Conservation (phyloP, 2,888 invertebrate genomes). For the Rhagium mordax region DNA sequence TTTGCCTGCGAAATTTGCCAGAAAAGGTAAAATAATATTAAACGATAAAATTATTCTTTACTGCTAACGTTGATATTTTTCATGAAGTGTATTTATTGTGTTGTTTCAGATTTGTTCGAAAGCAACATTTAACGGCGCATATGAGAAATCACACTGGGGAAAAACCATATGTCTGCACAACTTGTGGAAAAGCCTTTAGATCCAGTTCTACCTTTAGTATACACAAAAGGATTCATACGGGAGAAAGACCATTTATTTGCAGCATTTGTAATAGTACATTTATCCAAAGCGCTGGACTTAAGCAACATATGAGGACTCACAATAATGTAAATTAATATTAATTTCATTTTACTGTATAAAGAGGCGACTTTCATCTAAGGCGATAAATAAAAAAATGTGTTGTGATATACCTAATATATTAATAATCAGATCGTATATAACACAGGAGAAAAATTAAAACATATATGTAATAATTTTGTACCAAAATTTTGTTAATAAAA, state of each 20-base stretch:
- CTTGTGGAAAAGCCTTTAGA: slow-evolving; percentile 14
- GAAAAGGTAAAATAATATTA: slow-evolving; percentile 5
- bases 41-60: too few species aligned
- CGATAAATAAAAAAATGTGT: too few species aligned
- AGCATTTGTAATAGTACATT: slow-evolving; percentile 2
- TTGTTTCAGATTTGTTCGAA: background rate
- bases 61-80: too few species aligned
- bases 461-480: too few species aligned
- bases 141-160: slow-evolving; percentile 6
- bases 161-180: background rate
- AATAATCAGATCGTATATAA: too few species aligned
- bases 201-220: slow-evolving; percentile 10
- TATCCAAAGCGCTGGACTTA: slow-evolving; percentile 6
- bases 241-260: slow-evolving; percentile 7
- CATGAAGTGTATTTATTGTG: too few species aligned
- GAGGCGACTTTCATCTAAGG: too few species aligned
- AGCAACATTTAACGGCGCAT: slow-evolving; percentile 4
- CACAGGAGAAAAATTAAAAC: too few species aligned
- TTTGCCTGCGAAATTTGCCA: background rate
- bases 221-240: background rate
- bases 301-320: slow-evolving; percentile 6
- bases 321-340: background rate
- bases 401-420: too few species aligned
- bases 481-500: too few species aligned
- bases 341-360: too few species aligned